These are phyloP conservation scores for Ovibos moschatus DNA, from an alignment of 2,113 vertebrate genomes.

Conservation along the genomic window DNA sequence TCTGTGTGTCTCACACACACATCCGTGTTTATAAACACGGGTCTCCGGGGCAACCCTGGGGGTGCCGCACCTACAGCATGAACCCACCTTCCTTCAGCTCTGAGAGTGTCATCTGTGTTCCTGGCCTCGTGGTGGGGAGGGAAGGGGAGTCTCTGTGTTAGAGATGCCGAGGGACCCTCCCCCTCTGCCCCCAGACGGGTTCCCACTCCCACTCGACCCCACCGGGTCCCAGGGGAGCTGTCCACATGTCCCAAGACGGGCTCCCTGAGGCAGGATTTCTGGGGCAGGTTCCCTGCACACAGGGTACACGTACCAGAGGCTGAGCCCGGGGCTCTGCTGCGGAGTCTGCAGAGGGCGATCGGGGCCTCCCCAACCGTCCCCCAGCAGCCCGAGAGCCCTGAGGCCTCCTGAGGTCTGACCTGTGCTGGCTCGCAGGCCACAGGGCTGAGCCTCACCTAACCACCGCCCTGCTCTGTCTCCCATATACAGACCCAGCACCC, in stretches of 20 bases:
- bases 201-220: rapidly evolving
- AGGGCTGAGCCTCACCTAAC: background rate
- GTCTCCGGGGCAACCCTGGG: background rate
- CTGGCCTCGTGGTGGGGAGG: rapidly evolving
- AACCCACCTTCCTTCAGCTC: background rate
- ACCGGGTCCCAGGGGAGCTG: rapidly evolving
- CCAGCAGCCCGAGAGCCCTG: rapidly evolving
- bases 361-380: rapidly evolving
- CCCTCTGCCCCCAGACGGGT: background rate
- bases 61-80: rapidly evolving
- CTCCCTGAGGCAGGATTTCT: too few relatives aligned
- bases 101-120: rapidly evolving
- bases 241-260: background rate
- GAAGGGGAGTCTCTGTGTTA: rapidly evolving
- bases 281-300: background rate
- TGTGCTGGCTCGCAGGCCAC: background rate
- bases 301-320: background rate
- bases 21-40: rapidly evolving
- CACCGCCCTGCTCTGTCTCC: too few relatives aligned
- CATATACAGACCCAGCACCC: background rate
- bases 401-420: background rate
- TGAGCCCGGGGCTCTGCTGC: rapidly evolving
- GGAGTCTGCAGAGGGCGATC: rapidly evolving
- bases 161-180: rapidly evolving
- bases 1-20: background rate